Percentiles rank a stretch among this genome's conserved stretches.
Evolutionary conservation across 2,888 invertebrate species (phyloP).

Genomic region (Eupithecia tripunctaria): DNA sequence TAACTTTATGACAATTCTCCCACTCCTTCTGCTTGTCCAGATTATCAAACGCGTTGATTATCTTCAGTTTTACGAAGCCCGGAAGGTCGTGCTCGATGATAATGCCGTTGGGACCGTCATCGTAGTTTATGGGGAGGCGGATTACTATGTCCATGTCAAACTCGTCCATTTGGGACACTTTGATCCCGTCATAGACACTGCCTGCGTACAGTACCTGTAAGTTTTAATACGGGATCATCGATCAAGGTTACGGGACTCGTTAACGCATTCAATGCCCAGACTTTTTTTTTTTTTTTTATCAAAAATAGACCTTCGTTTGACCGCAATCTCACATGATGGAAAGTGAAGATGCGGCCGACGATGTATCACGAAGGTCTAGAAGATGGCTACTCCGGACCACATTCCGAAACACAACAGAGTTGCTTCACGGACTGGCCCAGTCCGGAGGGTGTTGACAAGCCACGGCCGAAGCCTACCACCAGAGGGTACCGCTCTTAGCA

Average conservation of each 20-base stretch:
- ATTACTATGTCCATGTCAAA: constrained; percentile 86
- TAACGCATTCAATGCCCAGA: too few relatives aligned
- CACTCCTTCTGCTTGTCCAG: constrained; percentile 68
- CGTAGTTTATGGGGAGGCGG: constrained; percentile 76
- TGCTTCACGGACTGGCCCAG: too few relatives aligned
- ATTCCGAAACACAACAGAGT: too few relatives aligned
- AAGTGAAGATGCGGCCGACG: too few relatives aligned
- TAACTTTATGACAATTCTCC: constrained; percentile 70
- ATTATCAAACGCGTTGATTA: constrained; percentile 66
- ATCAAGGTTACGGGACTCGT: neutral
- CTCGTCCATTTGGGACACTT: constrained; percentile 84
- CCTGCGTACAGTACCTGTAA: constrained; percentile 78
- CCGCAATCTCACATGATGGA: too few relatives aligned
- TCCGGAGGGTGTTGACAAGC: too few relatives aligned
- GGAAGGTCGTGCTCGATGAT: constrained; percentile 69
- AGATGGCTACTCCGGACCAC: too few relatives aligned
- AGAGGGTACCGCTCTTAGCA: too few relatives aligned
- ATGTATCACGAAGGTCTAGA: too few relatives aligned
- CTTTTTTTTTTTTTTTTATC: too few relatives aligned
- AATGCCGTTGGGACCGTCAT: constrained; percentile 66
- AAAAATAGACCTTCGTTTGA: too few relatives aligned
- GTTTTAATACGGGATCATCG: neutral
- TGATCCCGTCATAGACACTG: constrained; percentile 86
- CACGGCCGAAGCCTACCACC: too few relatives aligned
- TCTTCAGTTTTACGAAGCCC: constrained; percentile 77